These are phyloP conservation scores for Gorsachius goisagi DNA, from an alignment of 2,113 vertebrate genomes.

Conservation along the genomic window DNA sequence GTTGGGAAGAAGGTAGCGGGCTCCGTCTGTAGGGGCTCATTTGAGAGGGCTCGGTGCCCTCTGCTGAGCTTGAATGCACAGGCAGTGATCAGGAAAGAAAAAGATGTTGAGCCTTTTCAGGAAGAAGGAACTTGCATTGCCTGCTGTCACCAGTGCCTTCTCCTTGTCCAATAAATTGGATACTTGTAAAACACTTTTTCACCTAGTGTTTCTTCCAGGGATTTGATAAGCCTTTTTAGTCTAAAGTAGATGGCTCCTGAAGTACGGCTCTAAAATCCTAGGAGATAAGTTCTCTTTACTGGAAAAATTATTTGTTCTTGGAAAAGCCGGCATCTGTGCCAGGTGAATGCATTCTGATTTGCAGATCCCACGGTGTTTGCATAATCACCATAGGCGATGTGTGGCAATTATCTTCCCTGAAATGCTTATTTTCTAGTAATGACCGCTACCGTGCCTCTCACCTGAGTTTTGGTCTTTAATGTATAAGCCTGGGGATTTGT, in stretches of 20 bases:
- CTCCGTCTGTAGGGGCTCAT: not conserved
- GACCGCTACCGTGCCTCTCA: rapidly evolving
- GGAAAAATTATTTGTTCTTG: not conserved
- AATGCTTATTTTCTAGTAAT: not conserved
- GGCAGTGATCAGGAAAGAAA: not conserved
- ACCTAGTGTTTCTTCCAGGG: not conserved
- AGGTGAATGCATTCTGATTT: not conserved
- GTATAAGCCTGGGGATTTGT: not conserved
- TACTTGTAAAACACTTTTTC: not conserved
- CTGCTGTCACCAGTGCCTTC: not conserved
- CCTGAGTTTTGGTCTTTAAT: not conserved
- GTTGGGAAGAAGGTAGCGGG: not conserved
- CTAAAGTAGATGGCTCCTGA: not conserved
- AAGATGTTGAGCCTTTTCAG: not conserved
- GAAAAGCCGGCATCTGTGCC: not conserved
- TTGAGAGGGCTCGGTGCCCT: not conserved
- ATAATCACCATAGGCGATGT: not conserved
- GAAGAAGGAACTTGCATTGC: not conserved
- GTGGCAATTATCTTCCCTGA: not conserved
- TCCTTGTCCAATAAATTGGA: not conserved
- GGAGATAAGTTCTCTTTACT: not conserved
- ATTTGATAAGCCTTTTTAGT: not conserved
- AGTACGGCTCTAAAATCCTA: not conserved
- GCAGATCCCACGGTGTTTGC: not conserved
- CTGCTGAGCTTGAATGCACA: constrained; percentile 15